Percentiles rank a stretch among this genome's conserved stretches.
These are phyloP conservation scores for Lamellibrachia columna DNA, from an alignment of 2,888 invertebrate genomes.

Conservation along the genomic window DNA sequence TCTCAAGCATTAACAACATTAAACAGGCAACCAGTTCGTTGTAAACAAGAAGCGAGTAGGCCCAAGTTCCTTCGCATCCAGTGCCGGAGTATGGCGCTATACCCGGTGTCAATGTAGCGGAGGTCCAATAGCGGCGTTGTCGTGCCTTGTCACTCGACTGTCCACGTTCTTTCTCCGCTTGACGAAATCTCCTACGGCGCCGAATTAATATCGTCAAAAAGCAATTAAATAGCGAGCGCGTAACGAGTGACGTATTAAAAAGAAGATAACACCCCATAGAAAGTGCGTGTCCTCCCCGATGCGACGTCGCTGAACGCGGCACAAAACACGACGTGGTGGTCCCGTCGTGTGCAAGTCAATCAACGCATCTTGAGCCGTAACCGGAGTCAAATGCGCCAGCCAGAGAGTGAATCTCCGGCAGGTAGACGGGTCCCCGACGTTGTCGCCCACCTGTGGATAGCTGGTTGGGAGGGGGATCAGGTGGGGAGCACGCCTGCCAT, in stretches of 20 bases:
- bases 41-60: too few species aligned
- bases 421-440: background rate
- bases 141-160: background rate
- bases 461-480: background rate
- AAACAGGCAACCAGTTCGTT: too few species aligned
- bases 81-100: background rate
- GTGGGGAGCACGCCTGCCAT: background rate
- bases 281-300: constrained; percentile 12
- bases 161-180: constrained; percentile 10
- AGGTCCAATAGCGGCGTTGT: background rate
- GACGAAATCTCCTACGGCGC: constrained; percentile 16
- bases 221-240: background rate
- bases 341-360: background rate
- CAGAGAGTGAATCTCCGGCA: background rate
- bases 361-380: background rate
- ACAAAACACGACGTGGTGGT: background rate
- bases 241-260: constrained; percentile 10
- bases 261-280: background rate
- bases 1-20: too few species aligned
- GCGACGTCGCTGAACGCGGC: background rate
- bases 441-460: background rate
- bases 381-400: constrained; percentile 9
- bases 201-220: constrained; percentile 16
- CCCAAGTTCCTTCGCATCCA: background rate
- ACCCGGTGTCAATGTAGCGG: background rate